A percentile compares a stretch with the other conserved stretches of the same genome.
Conservation (phyloP, 2,888 invertebrate genomes). For the Drosophila gaucha region DNA sequence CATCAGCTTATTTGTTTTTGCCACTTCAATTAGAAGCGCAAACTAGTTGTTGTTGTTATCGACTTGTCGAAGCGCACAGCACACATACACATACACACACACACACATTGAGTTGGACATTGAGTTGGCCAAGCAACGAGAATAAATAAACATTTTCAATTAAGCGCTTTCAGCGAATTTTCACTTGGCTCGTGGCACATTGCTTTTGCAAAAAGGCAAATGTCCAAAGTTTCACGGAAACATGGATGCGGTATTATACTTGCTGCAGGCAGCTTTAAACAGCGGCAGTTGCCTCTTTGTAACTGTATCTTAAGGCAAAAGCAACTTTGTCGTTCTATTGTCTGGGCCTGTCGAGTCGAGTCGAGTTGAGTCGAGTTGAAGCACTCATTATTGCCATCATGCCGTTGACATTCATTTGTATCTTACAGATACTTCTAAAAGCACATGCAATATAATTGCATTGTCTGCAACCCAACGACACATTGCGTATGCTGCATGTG, state of each 20-base stretch:
- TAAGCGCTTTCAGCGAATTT: slow-evolving; percentile 30
- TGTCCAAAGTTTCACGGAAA: slow-evolving; percentile 7
- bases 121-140: slow-evolving; percentile 6
- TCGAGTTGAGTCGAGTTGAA: slow-evolving; percentile 21
- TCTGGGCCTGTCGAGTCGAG: slow-evolving; percentile 7
- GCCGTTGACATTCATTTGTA: slow-evolving; percentile 62
- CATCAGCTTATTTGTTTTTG: slow-evolving; percentile 22
- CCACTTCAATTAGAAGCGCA: slow-evolving; percentile 49
- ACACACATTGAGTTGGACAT: slow-evolving; percentile 9
- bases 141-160: slow-evolving; percentile 65
- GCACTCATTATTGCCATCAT: slow-evolving; percentile 50
- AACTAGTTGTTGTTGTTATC: slow-evolving; percentile 40
- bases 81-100: slow-evolving; percentile 3
- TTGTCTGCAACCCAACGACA: slow-evolving; percentile 33
- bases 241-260: not conserved
- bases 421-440: slow-evolving; percentile 36
- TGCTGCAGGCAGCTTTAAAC: slow-evolving; percentile 2
- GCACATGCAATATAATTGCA: slow-evolving; percentile 56
- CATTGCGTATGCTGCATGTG: slow-evolving; percentile 27
- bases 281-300: not conserved
- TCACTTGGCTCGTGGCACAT: slow-evolving; percentile 10
- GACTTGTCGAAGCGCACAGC: not conserved
- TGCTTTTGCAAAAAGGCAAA: not conserved
- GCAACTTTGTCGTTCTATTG: slow-evolving; percentile 14
- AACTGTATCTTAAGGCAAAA: slow-evolving; percentile 2